Evolutionary conservation across 2,888 invertebrate genomes (phyloP), one percentile per base, ranked within the genome.

Genomic region (Escarpia spicata): DNA sequence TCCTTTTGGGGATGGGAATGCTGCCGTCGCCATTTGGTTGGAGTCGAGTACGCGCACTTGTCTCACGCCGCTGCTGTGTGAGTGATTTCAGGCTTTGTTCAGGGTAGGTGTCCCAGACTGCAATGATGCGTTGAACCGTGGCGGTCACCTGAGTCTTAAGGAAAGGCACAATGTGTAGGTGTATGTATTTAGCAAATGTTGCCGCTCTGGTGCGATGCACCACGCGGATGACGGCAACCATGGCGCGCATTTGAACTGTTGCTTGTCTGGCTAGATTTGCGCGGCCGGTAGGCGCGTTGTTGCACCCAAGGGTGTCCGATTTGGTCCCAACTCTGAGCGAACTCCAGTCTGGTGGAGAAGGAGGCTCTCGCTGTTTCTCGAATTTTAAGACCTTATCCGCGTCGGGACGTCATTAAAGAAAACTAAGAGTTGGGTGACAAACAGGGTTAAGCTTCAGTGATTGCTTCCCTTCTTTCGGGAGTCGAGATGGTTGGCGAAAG

Each of bases 81-180:
- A 92, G 91, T 26, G 44, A 89, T 92, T 92, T 89, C 75, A 92
- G 90, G 91, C 91, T 92, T 91, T 92, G 26, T 45, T 92, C 91
- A 44, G 92, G 92, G 92, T 92, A 92, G 52, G 91, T 92, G 60
- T 92, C 92, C 92, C 92, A 91, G 44, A 91, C 91, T 44, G 92
- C 92, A 44, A 92, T 91, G 52, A 92, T 92, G 15, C 92, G 43
- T 92, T 91, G 44, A 90, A 90, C 92, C 91, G 90, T 90, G 43
- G 43, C 19, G n/a, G 91, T 92, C 91, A 91, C 92, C 31, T 92
- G 60, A 91, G 91, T 91, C 45, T 92, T 91, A 15, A 91, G 31
- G 91, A 92, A 92, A 91, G 91, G 92, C 45, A 92, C 91, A 91
- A 92, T 92, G 52, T 92, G 92, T 31, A 92, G 37, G 10, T 92